These are phyloP conservation scores for Euphonia xanthogaster DNA, from an alignment of 2,797 vertebrate species.

Conservation along the genomic window DNA sequence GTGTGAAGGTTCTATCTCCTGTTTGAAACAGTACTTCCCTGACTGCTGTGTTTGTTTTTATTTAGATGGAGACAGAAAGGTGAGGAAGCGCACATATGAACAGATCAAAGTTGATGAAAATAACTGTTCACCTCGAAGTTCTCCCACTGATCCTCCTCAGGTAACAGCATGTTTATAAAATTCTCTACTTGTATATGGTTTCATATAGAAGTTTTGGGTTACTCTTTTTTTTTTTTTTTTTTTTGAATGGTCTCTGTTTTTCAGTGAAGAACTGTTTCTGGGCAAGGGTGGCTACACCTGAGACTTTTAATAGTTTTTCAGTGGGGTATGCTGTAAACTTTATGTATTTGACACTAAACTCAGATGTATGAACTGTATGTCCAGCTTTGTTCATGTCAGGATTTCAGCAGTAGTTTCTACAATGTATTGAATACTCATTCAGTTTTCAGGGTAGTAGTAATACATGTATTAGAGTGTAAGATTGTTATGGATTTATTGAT, in stretches of 20 bases:
- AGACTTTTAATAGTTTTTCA: neutral
- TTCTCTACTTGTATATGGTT: neutral
- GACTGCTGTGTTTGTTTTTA: slow-evolving; percentile 14
- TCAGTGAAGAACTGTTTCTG: neutral
- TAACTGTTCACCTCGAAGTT: slow-evolving; percentile 86
- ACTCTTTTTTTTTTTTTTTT: neutral
- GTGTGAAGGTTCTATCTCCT: neutral
- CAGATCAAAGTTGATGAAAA: slow-evolving; percentile 89
- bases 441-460: neutral
- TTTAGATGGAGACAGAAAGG: slow-evolving; percentile 90
- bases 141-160: slow-evolving; percentile 92
- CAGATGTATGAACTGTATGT: neutral
- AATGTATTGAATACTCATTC: neutral
- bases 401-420: neutral
- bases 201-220: neutral
- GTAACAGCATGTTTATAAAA: slow-evolving; percentile 68
- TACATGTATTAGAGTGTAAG: neutral
- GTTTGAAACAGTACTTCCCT: slow-evolving; percentile 5
- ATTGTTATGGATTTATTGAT: accelerated
- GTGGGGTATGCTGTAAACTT: neutral
- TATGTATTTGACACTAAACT: neutral
- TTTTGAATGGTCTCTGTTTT: neutral
- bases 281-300: neutral
- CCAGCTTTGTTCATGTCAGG: neutral
- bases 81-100: slow-evolving; percentile 91